phyloP scores from a whole-genome alignment of 1,140 invertebrate genomes.

The Magallana gigas region DNA sequence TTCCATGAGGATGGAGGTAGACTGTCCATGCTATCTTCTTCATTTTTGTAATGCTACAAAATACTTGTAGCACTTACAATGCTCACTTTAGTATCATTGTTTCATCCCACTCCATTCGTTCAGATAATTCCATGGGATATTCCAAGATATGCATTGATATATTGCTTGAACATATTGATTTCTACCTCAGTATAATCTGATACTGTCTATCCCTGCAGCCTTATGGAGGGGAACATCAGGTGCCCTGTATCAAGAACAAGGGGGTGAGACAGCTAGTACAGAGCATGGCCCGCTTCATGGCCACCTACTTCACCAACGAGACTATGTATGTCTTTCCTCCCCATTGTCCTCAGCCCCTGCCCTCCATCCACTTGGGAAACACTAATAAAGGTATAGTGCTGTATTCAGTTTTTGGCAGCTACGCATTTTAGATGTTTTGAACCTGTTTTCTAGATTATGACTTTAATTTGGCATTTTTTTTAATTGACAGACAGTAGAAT shows the following conservation, averaged over 20 bases:
- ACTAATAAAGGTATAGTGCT: slow-evolving; percentile 56
- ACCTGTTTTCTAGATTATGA: too few species aligned
- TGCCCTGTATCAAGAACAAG: slow-evolving; percentile 63
- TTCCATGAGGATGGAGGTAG: slow-evolving; percentile 68
- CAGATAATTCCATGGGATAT: too few species aligned
- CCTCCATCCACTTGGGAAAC: slow-evolving; percentile 66
- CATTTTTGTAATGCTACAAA: too few species aligned
- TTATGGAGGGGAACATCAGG: slow-evolving; percentile 1
- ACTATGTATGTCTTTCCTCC: slow-evolving; percentile 74
- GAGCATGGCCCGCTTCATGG: slow-evolving; percentile 75
- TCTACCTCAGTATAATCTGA: too few species aligned
- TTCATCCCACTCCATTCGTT: too few species aligned
- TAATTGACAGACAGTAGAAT: slow-evolving; percentile 69
- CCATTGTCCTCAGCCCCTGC: slow-evolving; percentile 71
- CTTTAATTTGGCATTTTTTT: background rate
- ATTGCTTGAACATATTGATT: too few species aligned
- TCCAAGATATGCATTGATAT: too few species aligned
- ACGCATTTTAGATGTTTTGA: too few species aligned
- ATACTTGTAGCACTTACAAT: too few species aligned
- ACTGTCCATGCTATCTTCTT: background rate
- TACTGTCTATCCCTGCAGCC: background rate
- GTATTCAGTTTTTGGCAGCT: too few species aligned
- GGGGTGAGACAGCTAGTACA: slow-evolving; percentile 71
- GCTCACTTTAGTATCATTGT: too few species aligned
- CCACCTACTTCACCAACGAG: slow-evolving; percentile 75